Percentiles rank a stretch among this genome's conserved stretches.
phyloP scores from a whole-genome alignment of 2,888 invertebrate genomes.

The Dusona sp. region DNA sequence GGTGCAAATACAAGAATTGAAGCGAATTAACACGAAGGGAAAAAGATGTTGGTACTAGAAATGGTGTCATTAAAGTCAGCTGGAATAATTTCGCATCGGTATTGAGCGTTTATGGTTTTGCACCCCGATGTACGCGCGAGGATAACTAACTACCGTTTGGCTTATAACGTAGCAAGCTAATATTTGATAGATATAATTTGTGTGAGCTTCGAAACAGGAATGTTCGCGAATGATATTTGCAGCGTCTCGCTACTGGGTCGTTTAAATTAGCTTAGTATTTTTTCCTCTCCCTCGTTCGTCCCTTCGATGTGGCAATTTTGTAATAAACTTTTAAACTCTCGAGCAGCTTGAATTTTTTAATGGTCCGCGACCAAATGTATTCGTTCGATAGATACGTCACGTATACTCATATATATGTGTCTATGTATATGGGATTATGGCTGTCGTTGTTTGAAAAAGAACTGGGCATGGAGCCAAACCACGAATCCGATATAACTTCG shows the following conservation, averaged over 20 bases:
- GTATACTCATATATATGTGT: neutral
- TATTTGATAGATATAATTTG: slow-evolving; percentile 59
- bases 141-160: slow-evolving; percentile 21
- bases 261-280: slow-evolving; percentile 13
- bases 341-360: slow-evolving; percentile 48
- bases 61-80: slow-evolving; percentile 1
- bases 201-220: slow-evolving; percentile 1
- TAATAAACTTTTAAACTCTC: slow-evolving; percentile 16
- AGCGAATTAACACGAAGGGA: slow-evolving; percentile 45
- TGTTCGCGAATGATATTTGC: slow-evolving; percentile 29
- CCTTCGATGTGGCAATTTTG: no score
- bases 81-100: slow-evolving; percentile 34
- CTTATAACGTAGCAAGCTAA: slow-evolving; percentile 43
- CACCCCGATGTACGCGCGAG: neutral
- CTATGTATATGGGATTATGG: neutral
- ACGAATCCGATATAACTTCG: slow-evolving; percentile 43
- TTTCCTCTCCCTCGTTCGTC: neutral
- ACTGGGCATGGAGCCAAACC: slow-evolving; percentile 62
- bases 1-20: slow-evolving; percentile 50
- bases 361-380: slow-evolving; percentile 40
- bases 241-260: neutral
- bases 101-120: slow-evolving; percentile 40
- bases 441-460: slow-evolving; percentile 31
- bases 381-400: slow-evolving; percentile 7
- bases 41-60: slow-evolving; percentile 17